A percentile compares a stretch with the other conserved stretches of the same genome.
phyloP scores from a whole-genome alignment of 2,113 vertebrate species.

The Uropsilus gracilis region DNA sequence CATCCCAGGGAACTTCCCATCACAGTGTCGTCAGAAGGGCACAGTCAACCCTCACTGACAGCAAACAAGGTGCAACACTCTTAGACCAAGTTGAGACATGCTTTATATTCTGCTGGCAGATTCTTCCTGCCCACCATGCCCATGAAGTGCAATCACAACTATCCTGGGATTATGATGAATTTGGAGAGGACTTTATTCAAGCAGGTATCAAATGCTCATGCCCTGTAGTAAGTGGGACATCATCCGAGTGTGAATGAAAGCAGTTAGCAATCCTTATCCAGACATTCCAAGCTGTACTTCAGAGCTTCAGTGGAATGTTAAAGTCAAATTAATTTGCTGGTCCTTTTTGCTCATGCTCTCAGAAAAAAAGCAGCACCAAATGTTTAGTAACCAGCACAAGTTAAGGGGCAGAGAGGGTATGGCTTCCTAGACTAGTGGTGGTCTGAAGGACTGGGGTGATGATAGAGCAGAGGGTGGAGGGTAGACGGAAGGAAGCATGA shows the following conservation, averaged over 20 bases:
- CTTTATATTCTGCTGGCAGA: not conserved
- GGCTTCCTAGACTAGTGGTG: not conserved
- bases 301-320: not conserved
- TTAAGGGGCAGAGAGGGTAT: not conserved
- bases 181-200: not conserved
- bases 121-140: not conserved
- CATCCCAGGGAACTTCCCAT: too few species aligned
- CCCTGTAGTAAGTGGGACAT: not conserved
- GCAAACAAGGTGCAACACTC: not conserved
- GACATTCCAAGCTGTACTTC: not conserved
- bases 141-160: not conserved
- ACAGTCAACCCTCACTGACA: not conserved
- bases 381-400: not conserved
- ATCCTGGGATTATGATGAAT: not conserved
- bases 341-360: not conserved
- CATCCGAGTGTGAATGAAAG: not conserved
- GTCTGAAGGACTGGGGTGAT: not conserved
- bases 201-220: not conserved
- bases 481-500: not conserved
- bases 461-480: accelerated
- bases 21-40: accelerated
- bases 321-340: constrained; percentile 1
- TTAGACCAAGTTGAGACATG: not conserved
- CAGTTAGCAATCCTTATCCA: not conserved
- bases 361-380: not conserved